phyloP scores from a whole-genome alignment of 2,888 invertebrate genomes.

The Listrodromus nycthemerus region DNA sequence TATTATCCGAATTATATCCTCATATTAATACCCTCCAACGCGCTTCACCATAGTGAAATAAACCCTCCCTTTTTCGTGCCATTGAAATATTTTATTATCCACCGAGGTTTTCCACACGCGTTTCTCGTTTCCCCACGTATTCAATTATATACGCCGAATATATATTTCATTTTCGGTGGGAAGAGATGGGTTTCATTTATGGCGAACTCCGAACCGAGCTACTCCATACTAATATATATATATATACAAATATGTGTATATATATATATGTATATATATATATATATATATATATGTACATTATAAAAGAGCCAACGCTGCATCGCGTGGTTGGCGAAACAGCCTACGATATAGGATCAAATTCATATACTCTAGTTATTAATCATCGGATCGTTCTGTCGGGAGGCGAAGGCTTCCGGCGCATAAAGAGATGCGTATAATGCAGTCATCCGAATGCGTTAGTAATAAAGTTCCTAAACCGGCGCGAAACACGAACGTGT shows the following conservation, averaged over 20 bases:
- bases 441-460: neutral
- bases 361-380: constrained; percentile 39
- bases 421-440: neutral
- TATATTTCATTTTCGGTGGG: constrained; percentile 31
- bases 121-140: constrained; percentile 9
- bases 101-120: neutral
- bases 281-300: constrained; percentile 28
- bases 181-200: neutral
- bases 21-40: constrained; percentile 1
- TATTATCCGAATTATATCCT: constrained; percentile 16
- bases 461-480: neutral
- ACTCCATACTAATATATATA: neutral
- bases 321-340: constrained; percentile 3
- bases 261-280: constrained; percentile 36
- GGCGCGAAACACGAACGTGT: neutral
- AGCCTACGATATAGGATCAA: constrained; percentile 53
- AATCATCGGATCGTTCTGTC: constrained; percentile 40
- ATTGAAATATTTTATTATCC: constrained; percentile 22
- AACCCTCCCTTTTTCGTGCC: neutral
- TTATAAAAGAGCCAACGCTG: constrained; percentile 27
- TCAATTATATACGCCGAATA: constrained; percentile 41
- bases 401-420: neutral
- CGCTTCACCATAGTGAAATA: constrained; percentile 3
- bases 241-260: constrained; percentile 10
- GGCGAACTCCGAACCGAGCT: constrained; percentile 1